Evolutionary conservation across 2,888 invertebrate genomes (phyloP), one percentile per base, ranked within the genome.

Genomic region (Theretra japonica): DNA sequence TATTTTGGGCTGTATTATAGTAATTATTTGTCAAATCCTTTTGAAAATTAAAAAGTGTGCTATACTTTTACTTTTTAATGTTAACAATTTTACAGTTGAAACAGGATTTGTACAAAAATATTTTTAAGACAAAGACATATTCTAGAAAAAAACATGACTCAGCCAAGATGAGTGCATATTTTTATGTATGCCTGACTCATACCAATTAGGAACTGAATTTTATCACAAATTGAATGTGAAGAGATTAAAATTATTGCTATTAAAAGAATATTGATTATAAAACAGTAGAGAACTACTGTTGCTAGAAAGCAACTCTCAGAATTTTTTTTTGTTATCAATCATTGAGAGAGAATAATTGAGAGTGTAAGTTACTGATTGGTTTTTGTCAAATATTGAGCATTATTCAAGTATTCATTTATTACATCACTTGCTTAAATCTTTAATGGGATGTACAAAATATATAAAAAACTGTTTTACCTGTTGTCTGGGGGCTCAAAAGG

Each of bases 401-500:
- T 28, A 11, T n/a, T n/a, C n/a, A 65, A 33, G 60, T 60, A 56
- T 68, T 53, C 53, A 69, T 21, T 50, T 59, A 33, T 69, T 59
- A 33, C 33, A 33, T 8, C 30, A 30, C 30, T 6, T 33, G 33
- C 33, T 33, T 33, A 33, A 33, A 33, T 33, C 33, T n/a, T n/a
- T n/a, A n/a, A n/a, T n/a, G n/a, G n/a, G n/a, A n/a, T n/a, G n/a
- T n/a, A n/a, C n/a, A n/a, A n/a, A n/a, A 33, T 33, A 33, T 8
- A 7, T 1, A 33, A 33, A 33, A 48, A n/a, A 41, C 59, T 25
- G 28, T 59, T 41, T 70, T 82, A 97, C 96, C 97, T 97, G 82
- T 96, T 96, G 83, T 96, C 96, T 79, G 97, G 96, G 11, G 97
- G 97, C 77, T 97, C 97, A 82, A 97, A 96, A 72, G 97, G 97